Evolutionary conservation across 2,888 invertebrate genomes (phyloP), one percentile per base, ranked within the genome.

Genomic region (Oxytorus armatus): DNA sequence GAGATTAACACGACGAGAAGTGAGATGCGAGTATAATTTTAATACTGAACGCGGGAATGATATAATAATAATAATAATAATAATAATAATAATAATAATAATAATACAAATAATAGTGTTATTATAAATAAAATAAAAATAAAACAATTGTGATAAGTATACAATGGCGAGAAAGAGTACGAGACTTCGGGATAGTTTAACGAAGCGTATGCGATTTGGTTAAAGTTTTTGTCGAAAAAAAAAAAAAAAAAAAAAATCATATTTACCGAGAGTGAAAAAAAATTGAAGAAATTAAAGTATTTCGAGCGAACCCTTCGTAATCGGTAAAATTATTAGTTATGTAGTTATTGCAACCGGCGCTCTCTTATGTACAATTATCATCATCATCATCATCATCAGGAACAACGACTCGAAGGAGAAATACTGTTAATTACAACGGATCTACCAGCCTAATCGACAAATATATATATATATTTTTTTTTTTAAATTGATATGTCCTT

Each of bases 1-100:
- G 39, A 39, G 57, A 70, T 70, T 53, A 36, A 76, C 18, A 49
- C 65, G 25, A 70, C 69, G 74, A 79, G 51, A 68, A 75, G 51
- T 29, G 76, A 70, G 66, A 79, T 59, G 70, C 65, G 59, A 72
- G 72, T 66, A 47, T 68, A 66, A 80, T 76, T 80, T 61, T 76
- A 80, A 80, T 80, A 80, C 79, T 80, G 79, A 73, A 80, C 76
- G 76, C 66, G 79, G 79, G 79, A 80, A 80, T 80, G 79, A 80
- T 80, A 76, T 68, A 55, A 76, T 42, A 73, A 66, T 68, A 76
- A 66, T 72, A 72, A 18, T 53, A 42, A 39, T 72, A 57, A 23
- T 49, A 72, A 53, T 66, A 42, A 69, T 68, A 51, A 55, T 44
- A 16, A 57, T 59, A 65, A 36, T 36, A 51, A 49, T 16, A 65